Evolutionary conservation across 2,888 invertebrate species (phyloP), one percentile per base, ranked within the genome.

Genomic region (Diarsia rubi): DNA sequence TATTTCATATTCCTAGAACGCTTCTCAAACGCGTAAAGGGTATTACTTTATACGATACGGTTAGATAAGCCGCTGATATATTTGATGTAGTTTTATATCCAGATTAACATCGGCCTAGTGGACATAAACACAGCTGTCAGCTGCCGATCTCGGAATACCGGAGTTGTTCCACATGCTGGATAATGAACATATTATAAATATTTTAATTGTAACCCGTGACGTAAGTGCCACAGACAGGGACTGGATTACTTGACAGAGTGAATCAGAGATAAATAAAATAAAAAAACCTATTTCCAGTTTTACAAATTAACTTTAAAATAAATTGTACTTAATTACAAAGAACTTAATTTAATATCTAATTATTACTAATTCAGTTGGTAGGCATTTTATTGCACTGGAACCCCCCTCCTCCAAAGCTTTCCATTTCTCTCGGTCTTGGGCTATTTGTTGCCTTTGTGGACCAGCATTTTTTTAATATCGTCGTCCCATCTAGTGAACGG

Each of bases 21-120:
- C 44, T 63, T 78, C 44, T 63, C 31, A 24, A 47, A 63, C 47
- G 31, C 37, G 31, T 52, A 54, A 67, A 63, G 24, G n/a, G 19
- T 44, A 69, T 24, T 54, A 57, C 21, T 49, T 57, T 52, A 52
- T 49, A 69, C 14, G 54, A 69, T 57, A 76, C 47, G 54, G 47
- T 64, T 27, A 69, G 47, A 64, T 73, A 76, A 67, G 52, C 31
- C 21, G 1, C 21, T 78, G 63, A 57, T 69, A 76, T 45, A 24
- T 69, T 24, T 47, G 54, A 54, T 54, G 77, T 63, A 54, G 42
- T n/a, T 77, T 68, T 54, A n/a, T 27, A 76, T 57, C 63, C 69
- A 31, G 69, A 63, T 69, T 4, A 64, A 3, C 16, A 52, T 69
- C 47, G 9, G 24, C 42, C 16, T 54, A 31, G 47, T 16, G 2